Evolutionary conservation across 2,797 vertebrate genomes (phyloP).

Genomic region (Sebastes cheni): DNA sequence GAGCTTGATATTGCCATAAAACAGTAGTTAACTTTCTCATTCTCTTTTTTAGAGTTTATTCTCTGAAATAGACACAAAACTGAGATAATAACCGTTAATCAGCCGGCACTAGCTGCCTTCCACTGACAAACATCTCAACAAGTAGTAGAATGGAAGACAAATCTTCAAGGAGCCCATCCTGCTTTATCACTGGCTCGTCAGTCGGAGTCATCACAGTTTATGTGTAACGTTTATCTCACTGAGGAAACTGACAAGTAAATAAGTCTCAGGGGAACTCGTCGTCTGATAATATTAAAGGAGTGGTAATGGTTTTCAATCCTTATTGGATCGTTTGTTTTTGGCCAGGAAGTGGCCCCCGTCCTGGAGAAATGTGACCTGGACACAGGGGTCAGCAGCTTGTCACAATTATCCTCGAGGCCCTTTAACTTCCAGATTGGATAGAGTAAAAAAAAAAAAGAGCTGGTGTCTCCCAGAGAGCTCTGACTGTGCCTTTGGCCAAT

Average conservation of each 20-base stretch:
- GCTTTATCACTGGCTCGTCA: slow-evolving; percentile 41
- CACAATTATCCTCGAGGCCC: slow-evolving; percentile 68
- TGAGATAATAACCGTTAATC: slow-evolving; percentile 37
- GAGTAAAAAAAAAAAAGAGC: neutral
- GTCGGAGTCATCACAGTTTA: slow-evolving; percentile 53
- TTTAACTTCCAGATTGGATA: slow-evolving; percentile 49
- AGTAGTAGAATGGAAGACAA: slow-evolving; percentile 36
- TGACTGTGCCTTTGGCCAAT: slow-evolving; percentile 47
- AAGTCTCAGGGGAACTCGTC: slow-evolving; percentile 40
- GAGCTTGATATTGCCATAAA: slow-evolving; percentile 30
- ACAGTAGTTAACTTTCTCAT: slow-evolving; percentile 15
- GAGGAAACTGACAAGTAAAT: slow-evolving; percentile 68
- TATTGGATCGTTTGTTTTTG: slow-evolving; percentile 60
- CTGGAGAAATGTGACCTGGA: slow-evolving; percentile 67
- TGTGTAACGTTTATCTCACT: slow-evolving; percentile 59
- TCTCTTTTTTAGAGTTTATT: neutral
- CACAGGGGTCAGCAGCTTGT: slow-evolving; percentile 65
- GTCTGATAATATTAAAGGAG: slow-evolving; percentile 50
- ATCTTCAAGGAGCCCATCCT: slow-evolving; percentile 31
- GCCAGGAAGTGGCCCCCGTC: slow-evolving; percentile 63
- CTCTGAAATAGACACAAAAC: neutral
- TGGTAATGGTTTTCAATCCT: slow-evolving; percentile 44
- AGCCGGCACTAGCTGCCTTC: neutral
- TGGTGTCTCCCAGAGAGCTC: slow-evolving; percentile 30
- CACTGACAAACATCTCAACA: slow-evolving; percentile 32